Evolutionary conservation across 2,797 vertebrate species (phyloP).

Genomic region (Microtus agrestis): DNA sequence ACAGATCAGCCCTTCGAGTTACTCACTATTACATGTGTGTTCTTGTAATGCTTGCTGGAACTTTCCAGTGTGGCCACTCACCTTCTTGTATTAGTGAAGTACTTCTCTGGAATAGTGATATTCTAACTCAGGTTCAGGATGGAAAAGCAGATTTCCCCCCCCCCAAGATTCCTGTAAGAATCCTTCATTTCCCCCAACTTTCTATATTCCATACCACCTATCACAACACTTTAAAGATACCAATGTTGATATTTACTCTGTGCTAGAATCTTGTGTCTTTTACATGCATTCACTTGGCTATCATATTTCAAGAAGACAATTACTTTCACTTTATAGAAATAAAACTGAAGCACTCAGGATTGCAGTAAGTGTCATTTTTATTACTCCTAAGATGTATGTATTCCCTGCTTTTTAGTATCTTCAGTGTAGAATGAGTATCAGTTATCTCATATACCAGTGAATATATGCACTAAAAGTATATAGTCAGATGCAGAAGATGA

Average conservation of each 20-base stretch:
- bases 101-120: neutral
- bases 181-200: neutral
- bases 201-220: neutral
- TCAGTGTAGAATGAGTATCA: neutral
- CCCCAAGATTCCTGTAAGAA: neutral
- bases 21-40: slow-evolving; percentile 45
- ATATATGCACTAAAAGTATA: neutral
- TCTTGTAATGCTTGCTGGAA: neutral
- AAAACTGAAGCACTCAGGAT: no score
- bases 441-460: neutral
- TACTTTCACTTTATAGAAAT: neutral
- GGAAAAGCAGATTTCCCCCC: neutral
- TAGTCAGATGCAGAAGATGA: neutral
- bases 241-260: neutral
- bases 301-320: neutral
- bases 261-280: neutral
- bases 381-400: neutral
- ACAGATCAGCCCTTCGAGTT: no score
- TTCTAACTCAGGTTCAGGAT: neutral
- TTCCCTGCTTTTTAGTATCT: neutral
- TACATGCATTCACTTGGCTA: neutral
- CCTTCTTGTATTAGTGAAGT: slow-evolving; percentile 73
- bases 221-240: neutral
- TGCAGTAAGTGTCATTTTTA: neutral
- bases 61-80: rapidly evolving